phyloP scores from a whole-genome alignment of 2,113 vertebrate species.

The Taxidea taxus region DNA sequence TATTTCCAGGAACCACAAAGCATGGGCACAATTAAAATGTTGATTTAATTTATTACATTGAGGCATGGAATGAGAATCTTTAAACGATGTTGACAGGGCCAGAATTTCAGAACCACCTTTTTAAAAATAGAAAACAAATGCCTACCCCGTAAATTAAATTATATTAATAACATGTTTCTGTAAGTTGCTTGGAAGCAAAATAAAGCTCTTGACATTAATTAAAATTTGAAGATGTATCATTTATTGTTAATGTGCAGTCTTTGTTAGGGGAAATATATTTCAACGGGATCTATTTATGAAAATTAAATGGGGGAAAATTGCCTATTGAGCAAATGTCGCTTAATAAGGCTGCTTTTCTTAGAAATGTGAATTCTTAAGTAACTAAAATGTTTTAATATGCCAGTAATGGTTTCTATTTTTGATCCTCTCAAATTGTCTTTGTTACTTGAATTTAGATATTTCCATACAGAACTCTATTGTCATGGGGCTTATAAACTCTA shows the following conservation, averaged over 20 bases:
- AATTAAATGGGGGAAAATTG: constrained; percentile 72
- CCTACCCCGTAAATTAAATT: constrained; percentile 79
- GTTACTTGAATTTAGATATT: constrained; percentile 69
- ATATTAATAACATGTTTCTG: constrained; percentile 83
- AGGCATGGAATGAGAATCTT: constrained; percentile 82
- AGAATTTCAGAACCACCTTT: constrained; percentile 82
- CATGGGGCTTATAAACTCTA: constrained; percentile 15
- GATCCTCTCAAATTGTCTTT: constrained; percentile 66
- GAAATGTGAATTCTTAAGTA: constrained; percentile 72
- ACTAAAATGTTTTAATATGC: constrained; percentile 67
- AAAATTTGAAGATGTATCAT: constrained; percentile 81
- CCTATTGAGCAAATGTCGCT: constrained; percentile 67
- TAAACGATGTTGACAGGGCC: constrained; percentile 83
- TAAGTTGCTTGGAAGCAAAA: constrained; percentile 79
- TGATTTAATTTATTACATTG: constrained; percentile 87
- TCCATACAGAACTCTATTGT: constrained; percentile 62
- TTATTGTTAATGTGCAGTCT: constrained; percentile 71
- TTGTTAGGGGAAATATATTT: constrained; percentile 79
- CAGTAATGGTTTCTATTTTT: constrained; percentile 71
- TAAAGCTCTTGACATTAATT: constrained; percentile 83
- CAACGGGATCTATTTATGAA: constrained; percentile 77
- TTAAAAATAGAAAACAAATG: constrained; percentile 86
- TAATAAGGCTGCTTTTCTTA: constrained; percentile 69
- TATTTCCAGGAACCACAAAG: constrained; percentile 87
- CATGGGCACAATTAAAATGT: constrained; percentile 88